phyloP scores from a whole-genome alignment of 2,113 vertebrate species.

The Indicator indicator region DNA sequence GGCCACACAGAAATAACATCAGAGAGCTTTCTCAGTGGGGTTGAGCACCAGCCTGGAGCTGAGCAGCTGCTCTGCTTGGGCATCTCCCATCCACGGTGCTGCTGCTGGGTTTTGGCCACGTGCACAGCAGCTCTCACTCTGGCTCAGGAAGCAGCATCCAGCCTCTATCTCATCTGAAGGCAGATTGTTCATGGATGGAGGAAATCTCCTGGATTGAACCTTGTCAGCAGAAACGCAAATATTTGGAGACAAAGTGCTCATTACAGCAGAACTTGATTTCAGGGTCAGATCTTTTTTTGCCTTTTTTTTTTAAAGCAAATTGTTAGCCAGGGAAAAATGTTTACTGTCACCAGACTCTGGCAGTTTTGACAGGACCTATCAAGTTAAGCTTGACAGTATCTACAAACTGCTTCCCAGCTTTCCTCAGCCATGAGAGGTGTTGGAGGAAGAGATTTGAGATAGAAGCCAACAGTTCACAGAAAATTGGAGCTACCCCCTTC shows the following conservation, averaged over 20 bases:
- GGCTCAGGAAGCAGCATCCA: background rate
- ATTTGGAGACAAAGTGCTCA: constrained; percentile 70
- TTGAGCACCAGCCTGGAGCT: background rate
- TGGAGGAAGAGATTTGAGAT: background rate
- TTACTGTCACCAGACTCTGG: constrained; percentile 68
- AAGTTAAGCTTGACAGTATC: constrained; percentile 63
- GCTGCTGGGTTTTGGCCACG: background rate
- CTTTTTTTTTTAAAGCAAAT: constrained; percentile 55
- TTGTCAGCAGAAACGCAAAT: constrained; percentile 75
- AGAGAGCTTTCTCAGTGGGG: background rate
- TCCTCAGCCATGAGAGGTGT: background rate
- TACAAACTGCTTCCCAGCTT: constrained; percentile 38
- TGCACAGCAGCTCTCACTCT: background rate
- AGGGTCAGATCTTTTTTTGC: constrained; percentile 59
- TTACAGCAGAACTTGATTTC: constrained; percentile 71
- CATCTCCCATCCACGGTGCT: rapidly evolving
- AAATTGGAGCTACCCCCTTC: background rate
- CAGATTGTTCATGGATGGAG: constrained; percentile 59
- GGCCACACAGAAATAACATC: background rate
- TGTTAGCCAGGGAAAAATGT: constrained; percentile 69
- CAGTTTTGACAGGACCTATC: constrained; percentile 74
- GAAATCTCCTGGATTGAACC: constrained; percentile 64
- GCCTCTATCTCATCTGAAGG: background rate
- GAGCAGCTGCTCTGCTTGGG: background rate
- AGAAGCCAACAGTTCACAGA: background rate